Evolutionary conservation across 2,888 invertebrate genomes (phyloP).

Genomic region (Hirudinaria manillensis): DNA sequence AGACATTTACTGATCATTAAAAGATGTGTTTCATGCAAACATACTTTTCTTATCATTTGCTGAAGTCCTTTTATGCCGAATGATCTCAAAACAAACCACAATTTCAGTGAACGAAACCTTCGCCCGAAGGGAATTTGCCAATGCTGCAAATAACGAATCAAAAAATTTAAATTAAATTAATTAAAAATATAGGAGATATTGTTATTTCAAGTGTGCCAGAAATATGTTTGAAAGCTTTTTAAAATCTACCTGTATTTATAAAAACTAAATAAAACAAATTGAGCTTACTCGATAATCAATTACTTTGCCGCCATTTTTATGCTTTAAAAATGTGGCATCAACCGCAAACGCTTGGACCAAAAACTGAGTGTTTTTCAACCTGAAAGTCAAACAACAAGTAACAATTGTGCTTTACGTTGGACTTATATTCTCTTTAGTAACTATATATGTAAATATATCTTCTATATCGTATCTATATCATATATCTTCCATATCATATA

Average conservation of each 20-base stretch:
- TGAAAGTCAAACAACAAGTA: conserved; percentile 51
- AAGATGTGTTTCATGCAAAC: no score
- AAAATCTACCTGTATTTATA: no score
- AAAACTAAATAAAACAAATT: no score
- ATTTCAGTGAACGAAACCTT: conserved; percentile 78
- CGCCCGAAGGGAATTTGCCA: conserved; percentile 83
- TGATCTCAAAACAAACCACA: conserved; percentile 84
- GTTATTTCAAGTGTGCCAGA: no score
- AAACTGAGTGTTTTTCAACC: conserved; percentile 61
- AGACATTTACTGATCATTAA: no score
- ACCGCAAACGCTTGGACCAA: conserved; percentile 52
- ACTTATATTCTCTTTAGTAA: no score
- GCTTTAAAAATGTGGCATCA: conserved; percentile 53
- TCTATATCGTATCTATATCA: no score
- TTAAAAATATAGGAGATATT: no score
- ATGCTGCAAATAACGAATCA: conserved; percentile 58
- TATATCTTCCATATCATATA: no score
- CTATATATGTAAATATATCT: no score
- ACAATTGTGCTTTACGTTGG: no score
- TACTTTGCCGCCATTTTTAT: conserved; percentile 49
- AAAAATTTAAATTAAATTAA: conserved; percentile 6
- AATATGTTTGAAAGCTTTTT: no score
- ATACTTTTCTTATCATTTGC: conserved; percentile 56
- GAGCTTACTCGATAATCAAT: conserved; percentile 51
- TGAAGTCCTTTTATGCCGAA: conserved; percentile 75